Conservation (phyloP, 2,888 invertebrate genomes). For the Drosophila flavopinicola region DNA sequence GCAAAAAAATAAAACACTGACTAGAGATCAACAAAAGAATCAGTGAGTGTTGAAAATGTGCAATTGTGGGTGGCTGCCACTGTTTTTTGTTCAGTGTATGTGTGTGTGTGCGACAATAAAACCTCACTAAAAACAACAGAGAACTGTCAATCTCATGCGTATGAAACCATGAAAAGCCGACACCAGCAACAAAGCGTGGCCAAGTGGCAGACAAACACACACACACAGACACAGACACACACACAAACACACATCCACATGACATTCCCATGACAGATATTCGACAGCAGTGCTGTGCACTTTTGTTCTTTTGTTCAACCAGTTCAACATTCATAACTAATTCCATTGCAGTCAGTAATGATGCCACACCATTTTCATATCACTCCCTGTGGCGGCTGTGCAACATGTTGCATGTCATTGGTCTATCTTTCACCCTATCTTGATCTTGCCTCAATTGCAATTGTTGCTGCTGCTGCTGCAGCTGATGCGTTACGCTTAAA, state of each 20-base stretch:
- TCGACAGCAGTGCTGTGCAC: slow-evolving; percentile 33
- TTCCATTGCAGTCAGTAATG: slow-evolving; percentile 18
- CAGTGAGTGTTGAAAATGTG: slow-evolving; percentile 63
- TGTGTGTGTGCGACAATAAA: slow-evolving; percentile 36
- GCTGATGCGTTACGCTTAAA: slow-evolving; percentile 49
- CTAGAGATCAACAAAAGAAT: slow-evolving; percentile 68
- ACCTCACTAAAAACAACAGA: slow-evolving; percentile 38
- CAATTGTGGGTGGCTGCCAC: slow-evolving; percentile 30
- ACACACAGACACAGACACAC: neutral
- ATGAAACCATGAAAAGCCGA: slow-evolving; percentile 76
- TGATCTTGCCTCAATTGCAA: slow-evolving; percentile 65
- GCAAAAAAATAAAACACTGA: slow-evolving; percentile 27
- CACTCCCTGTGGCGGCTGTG: slow-evolving; percentile 14
- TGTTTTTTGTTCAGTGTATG: slow-evolving; percentile 5
- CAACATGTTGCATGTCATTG: slow-evolving; percentile 45
- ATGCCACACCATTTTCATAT: slow-evolving; percentile 20
- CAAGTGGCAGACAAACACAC: slow-evolving; percentile 32
- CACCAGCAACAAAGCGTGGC: slow-evolving; percentile 47
- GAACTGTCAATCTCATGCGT: slow-evolving; percentile 80
- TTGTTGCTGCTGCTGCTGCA: slow-evolving; percentile 17
- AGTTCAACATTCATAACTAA: slow-evolving; percentile 13
- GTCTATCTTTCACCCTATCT: slow-evolving; percentile 50
- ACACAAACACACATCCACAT: neutral
- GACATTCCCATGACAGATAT: slow-evolving; percentile 38
- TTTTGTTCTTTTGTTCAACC: slow-evolving; percentile 43